A percentile compares a stretch with the other conserved stretches of the same genome.
Conservation (phyloP, 37 sponge, comb jelly and placozoan genomes). For the Axinella damicornis region DNA sequence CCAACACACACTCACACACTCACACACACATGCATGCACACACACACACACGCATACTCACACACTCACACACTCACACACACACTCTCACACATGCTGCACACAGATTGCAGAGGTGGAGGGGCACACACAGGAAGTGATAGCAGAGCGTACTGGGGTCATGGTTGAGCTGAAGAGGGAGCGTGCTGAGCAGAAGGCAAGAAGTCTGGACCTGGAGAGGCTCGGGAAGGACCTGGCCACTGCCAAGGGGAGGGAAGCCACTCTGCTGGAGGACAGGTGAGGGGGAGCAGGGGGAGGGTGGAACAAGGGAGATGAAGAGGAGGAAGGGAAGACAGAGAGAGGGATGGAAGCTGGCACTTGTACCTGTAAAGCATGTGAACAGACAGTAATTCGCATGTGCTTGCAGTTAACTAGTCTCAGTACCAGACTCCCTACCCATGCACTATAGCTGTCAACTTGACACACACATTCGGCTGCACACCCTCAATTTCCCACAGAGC, state of each 20-base stretch:
- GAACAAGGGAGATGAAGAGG: too few species aligned
- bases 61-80: too few species aligned
- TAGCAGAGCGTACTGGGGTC: background rate
- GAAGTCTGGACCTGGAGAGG: conserved; percentile 22
- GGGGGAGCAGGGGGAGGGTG: background rate
- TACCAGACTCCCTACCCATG: background rate
- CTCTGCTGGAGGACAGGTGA: conserved; percentile 72
- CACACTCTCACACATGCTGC: too few species aligned
- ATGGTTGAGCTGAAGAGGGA: conserved; percentile 2
- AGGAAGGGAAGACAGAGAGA: too few species aligned
- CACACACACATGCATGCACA: too few species aligned
- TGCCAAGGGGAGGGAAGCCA: conserved; percentile 75
- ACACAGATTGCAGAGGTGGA: conserved; percentile 25
- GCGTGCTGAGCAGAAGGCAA: background rate
- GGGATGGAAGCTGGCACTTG: too few species aligned
- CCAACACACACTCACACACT: too few species aligned
- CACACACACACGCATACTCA: too few species aligned
- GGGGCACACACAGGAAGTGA: background rate
- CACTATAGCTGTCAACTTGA: too few species aligned
- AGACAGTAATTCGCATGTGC: too few species aligned
- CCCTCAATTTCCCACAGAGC: conserved; percentile 31
- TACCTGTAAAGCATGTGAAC: too few species aligned
- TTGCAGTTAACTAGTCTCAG: too few species aligned
- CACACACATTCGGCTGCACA: background rate
- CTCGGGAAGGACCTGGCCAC: conserved; percentile 18